Evolutionary conservation across 30 jellyfish, hydroid and myxozoan genomes (phyloP), one percentile per base, ranked within the genome.

Genomic region (Hydra vulgaris): DNA sequence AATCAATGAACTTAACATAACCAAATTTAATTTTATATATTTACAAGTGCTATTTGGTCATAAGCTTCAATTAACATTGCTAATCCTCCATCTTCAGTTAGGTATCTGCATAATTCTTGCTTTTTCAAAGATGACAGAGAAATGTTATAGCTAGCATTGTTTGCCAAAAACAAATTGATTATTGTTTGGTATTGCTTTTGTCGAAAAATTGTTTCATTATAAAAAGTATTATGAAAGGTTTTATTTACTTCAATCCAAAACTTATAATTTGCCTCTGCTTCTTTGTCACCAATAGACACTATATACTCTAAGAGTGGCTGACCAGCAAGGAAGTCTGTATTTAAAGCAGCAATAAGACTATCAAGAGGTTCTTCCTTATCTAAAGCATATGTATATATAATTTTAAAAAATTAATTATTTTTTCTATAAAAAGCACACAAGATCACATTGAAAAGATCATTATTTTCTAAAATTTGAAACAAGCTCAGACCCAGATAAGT

Each of bases 311-410:
- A 77, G 83, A 92, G 83, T 67, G 98, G 98, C 70, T 92, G 96
- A 25, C 98, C 98, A 19, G 98, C 98, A 20, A 87, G 72, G 19
- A 73, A 86, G 77, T 92, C 98, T 15, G 98, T 73, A 18, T 85
- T 76, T 22, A 92, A 87, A 8, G 89, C 94, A 8, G 95, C 95
- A 74, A 83, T 76, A 19, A 90, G 71, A 24, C 61, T 79, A 55
- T 78, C 0, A 54, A 78, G 54, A 21, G 52, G 82, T 69, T 78
- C 54, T 74, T 78, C 85, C 54, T 23, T 78, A 40, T 78, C 85
- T 78, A 53, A 78, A 54, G n/a, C n/a, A n/a, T 22, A 26, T 56
- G 71, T 15, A 56, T 56, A 56, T 56, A n/a, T n/a, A n/a, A n/a
- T n/a, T n/a, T n/a, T n/a, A n/a, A n/a, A n/a, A n/a, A n/a, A n/a